A percentile compares a stretch with the other conserved stretches of the same genome.
Conservation (phyloP, 2,888 invertebrate species). For the Brachyptera putata region DNA sequence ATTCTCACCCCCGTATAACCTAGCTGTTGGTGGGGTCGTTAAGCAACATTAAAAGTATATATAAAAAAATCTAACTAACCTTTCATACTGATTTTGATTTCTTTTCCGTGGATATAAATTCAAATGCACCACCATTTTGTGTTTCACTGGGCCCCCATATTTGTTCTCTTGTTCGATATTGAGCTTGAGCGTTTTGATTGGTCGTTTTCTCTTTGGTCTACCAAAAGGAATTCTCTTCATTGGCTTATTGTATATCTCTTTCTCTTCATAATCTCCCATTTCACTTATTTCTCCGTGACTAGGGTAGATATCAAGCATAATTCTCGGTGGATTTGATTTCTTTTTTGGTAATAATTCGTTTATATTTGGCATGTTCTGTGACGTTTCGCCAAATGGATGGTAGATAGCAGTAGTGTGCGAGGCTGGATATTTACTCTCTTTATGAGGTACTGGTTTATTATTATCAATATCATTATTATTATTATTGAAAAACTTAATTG, state of each 20-base stretch:
- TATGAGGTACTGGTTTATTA: slow-evolving; percentile 28
- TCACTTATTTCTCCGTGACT: slow-evolving; percentile 37
- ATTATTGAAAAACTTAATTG: slow-evolving; percentile 34
- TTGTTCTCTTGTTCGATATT: neutral
- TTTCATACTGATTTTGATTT: slow-evolving; percentile 37
- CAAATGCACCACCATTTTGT: slow-evolving; percentile 61
- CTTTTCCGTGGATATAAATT: slow-evolving; percentile 59
- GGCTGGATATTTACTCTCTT: slow-evolving; percentile 9
- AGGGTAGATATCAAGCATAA: slow-evolving; percentile 62
- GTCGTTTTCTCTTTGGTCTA: neutral
- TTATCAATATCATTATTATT: no score
- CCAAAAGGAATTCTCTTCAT: neutral
- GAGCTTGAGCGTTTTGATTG: neutral
- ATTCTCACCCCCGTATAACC: no score
- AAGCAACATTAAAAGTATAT: no score
- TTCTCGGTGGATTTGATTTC: slow-evolving; percentile 54
- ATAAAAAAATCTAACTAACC: no score
- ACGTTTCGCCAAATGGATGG: slow-evolving; percentile 23
- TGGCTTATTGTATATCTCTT: neutral
- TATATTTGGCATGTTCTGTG: neutral
- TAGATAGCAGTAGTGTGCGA: slow-evolving; percentile 25
- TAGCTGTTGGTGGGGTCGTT: no score
- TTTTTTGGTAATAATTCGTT: slow-evolving; percentile 35
- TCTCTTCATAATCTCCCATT: neutral
- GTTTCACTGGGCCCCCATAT: slow-evolving; percentile 37